Percentiles rank a stretch among this genome's conserved stretches.
Evolutionary conservation across 2,888 invertebrate species (phyloP).

Genomic region (Tigriopus californicus): DNA sequence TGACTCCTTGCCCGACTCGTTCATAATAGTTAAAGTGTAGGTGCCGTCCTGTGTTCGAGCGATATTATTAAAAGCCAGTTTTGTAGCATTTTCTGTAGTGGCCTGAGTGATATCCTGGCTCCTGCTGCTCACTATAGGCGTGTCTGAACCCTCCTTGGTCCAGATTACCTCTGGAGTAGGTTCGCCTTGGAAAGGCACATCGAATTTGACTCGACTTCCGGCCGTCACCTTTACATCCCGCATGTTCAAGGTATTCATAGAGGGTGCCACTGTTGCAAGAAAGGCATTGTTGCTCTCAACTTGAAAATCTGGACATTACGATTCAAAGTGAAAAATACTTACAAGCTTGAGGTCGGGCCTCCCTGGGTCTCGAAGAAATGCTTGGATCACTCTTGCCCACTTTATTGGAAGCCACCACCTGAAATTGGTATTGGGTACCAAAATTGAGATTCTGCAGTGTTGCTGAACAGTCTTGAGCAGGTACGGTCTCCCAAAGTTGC

Average conservation of each 20-base stretch:
- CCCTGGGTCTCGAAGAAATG: slow-evolving; percentile 22
- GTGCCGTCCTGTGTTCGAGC: background rate
- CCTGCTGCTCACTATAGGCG: background rate
- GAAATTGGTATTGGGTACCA: slow-evolving; percentile 32
- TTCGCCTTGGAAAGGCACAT: slow-evolving; percentile 76
- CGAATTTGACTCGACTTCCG: slow-evolving; percentile 78
- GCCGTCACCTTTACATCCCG: slow-evolving; percentile 76
- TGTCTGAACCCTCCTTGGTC: slow-evolving; percentile 54
- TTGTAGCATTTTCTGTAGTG: slow-evolving; percentile 8
- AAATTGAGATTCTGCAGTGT: slow-evolving; percentile 30
- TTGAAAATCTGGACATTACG: background rate
- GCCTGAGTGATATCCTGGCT: background rate
- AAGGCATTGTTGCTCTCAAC: background rate
- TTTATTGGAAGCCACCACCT: slow-evolving; percentile 32
- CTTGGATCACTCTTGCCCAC: slow-evolving; percentile 30
- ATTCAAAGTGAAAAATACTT: slow-evolving; percentile 16
- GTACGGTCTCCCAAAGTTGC: slow-evolving; percentile 33
- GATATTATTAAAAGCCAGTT: background rate
- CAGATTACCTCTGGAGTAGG: slow-evolving; percentile 85
- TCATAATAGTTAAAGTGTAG: background rate
- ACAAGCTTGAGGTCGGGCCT: slow-evolving; percentile 26
- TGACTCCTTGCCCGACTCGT: slow-evolving; percentile 9
- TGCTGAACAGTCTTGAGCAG: slow-evolving; percentile 36
- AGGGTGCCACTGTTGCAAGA: slow-evolving; percentile 55
- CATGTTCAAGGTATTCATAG: slow-evolving; percentile 80